These are phyloP conservation scores for Aurelia sp. DNA, from an alignment of 30 jellyfish, hydroid and myxozoan genomes.

Conservation along the genomic window DNA sequence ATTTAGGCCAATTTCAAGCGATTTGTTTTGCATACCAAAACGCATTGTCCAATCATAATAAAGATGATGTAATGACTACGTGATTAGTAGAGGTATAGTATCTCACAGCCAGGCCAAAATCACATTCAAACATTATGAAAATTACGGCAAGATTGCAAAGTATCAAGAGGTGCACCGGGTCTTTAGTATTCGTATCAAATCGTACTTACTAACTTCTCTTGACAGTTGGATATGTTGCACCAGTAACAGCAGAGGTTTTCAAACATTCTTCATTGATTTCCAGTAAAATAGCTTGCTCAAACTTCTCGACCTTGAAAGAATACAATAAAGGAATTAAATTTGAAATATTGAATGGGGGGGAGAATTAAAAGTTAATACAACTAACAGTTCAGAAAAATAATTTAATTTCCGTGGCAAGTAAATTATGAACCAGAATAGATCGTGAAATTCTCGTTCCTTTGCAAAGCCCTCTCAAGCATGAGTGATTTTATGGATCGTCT, in stretches of 20 bases:
- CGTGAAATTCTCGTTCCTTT: too few relatives aligned
- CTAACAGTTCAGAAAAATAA: too few relatives aligned
- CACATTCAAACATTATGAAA: too few relatives aligned
- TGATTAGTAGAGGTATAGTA: background rate
- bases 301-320: conserved; percentile 34
- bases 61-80: background rate
- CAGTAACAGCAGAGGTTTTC: conserved; percentile 65
- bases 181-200: background rate
- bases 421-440: too few relatives aligned
- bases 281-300: conserved; percentile 32
- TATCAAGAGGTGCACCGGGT: too few relatives aligned
- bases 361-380: too few relatives aligned
- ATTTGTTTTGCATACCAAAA: background rate
- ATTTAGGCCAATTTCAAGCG: background rate
- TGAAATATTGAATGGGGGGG: too few relatives aligned
- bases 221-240: conserved; percentile 36
- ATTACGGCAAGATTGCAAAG: too few relatives aligned
- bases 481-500: too few relatives aligned
- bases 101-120: too few relatives aligned
- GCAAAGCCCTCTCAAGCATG: too few relatives aligned
- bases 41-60: background rate
- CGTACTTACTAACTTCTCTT: conserved; percentile 47
- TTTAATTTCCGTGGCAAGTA: too few relatives aligned
- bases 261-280: conserved; percentile 57
- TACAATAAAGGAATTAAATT: background rate